Conservation (phyloP, 1,140 invertebrate genomes). For the Panulirus ornatus region DNA sequence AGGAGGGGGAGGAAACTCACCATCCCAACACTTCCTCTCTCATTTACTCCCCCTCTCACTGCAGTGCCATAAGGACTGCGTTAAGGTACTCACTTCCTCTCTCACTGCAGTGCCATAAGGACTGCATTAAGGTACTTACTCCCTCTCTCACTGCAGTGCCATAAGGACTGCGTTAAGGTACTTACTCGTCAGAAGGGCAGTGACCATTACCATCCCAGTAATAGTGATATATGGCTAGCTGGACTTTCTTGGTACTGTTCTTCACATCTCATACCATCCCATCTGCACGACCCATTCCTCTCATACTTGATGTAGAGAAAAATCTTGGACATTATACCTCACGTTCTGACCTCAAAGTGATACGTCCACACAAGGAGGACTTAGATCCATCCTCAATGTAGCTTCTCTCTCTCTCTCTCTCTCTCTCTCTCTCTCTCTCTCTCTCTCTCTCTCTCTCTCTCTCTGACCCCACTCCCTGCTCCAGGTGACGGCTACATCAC, state of each 20-base stretch:
- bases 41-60: background rate
- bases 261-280: too few species aligned
- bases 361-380: too few species aligned
- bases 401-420: constrained; percentile 13
- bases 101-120: background rate
- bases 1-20: background rate
- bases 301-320: too few species aligned
- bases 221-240: too few species aligned
- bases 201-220: too few species aligned
- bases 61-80: background rate
- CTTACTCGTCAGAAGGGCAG: too few species aligned
- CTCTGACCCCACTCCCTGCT: background rate
- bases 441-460: constrained; percentile 8
- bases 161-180: background rate
- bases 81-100: background rate
- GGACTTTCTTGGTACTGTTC: background rate
- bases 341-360: too few species aligned
- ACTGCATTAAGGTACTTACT: background rate
- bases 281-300: too few species aligned
- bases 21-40: background rate
- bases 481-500: constrained; percentile 96
- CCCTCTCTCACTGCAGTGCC: background rate
- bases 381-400: background rate
- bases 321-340: too few species aligned
- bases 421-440: constrained; percentile 29